Conservation (phyloP, 2,113 vertebrate genomes). For the Mus spicilegus region DNA sequence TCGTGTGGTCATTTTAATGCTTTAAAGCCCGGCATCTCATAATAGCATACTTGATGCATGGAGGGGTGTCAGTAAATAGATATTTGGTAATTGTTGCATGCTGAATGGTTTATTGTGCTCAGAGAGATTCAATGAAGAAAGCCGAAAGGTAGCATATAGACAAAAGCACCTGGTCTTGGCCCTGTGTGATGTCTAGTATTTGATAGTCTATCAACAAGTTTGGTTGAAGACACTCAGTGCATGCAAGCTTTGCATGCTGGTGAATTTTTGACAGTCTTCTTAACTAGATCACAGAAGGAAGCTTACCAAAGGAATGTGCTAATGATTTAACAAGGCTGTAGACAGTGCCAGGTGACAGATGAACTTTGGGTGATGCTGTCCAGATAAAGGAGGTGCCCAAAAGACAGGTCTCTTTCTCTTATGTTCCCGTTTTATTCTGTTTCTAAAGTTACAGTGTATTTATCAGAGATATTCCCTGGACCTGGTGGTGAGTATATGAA, state of each 20-base stretch:
- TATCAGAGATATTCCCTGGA: neutral
- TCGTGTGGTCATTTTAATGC: constrained; percentile 6
- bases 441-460: neutral
- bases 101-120: neutral
- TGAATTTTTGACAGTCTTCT: constrained; percentile 54
- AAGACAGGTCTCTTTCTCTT: neutral
- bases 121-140: neutral
- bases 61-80: neutral
- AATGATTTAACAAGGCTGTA: constrained; percentile 63
- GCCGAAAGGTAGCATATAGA: neutral
- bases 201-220: constrained; percentile 33
- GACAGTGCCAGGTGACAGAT: constrained; percentile 18
- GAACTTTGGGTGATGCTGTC: constrained; percentile 7
- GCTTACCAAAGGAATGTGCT: constrained; percentile 66
- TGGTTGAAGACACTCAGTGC: neutral
- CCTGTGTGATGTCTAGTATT: neutral
- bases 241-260: neutral
- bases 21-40: neutral
- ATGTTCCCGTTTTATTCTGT: neutral
- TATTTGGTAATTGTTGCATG: neutral
- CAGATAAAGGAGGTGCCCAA: neutral
- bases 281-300: neutral
- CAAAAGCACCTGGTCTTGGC: constrained; percentile 9
- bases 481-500: neutral
- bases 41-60: neutral